These are phyloP conservation scores for Lottia gigantea DNA, from an alignment of 2,888 invertebrate species.

Conservation along the genomic window DNA sequence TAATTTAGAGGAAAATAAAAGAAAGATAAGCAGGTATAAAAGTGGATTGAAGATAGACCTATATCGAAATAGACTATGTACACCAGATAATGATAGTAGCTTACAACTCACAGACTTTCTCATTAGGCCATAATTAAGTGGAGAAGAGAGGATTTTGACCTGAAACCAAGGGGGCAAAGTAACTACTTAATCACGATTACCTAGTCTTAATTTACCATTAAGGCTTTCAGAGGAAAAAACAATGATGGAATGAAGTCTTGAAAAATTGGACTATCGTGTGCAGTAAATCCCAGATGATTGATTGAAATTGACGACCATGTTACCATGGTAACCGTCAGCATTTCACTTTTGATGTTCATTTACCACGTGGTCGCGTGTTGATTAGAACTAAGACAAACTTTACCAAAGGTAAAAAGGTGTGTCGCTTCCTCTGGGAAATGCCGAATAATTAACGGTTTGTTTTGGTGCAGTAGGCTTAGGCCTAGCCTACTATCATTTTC, in stretches of 20 bases:
- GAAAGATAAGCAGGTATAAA: no score
- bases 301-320: conserved; percentile 9
- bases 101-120: not conserved
- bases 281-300: conserved; percentile 8
- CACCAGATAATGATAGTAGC: no score
- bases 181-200: conserved; percentile 6
- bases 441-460: not conserved
- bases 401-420: conserved; percentile 6
- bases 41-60: no score
- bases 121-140: not conserved
- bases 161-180: not conserved
- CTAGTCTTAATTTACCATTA: not conserved
- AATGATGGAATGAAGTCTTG: not conserved
- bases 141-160: not conserved
- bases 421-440: conserved; percentile 2
- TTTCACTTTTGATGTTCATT: conserved; percentile 8
- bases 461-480: not conserved
- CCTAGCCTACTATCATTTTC: not conserved
- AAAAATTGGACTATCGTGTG: conserved; percentile 8
- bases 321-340: conserved; percentile 8
- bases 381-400: conserved; percentile 3
- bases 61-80: no score
- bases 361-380: conserved; percentile 11
- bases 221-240: not conserved
- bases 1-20: no score